A percentile compares a stretch with the other conserved stretches of the same genome.
These are phyloP conservation scores for Chironomus tepperi DNA, from an alignment of 1,140 invertebrate genomes.

Conservation along the genomic window DNA sequence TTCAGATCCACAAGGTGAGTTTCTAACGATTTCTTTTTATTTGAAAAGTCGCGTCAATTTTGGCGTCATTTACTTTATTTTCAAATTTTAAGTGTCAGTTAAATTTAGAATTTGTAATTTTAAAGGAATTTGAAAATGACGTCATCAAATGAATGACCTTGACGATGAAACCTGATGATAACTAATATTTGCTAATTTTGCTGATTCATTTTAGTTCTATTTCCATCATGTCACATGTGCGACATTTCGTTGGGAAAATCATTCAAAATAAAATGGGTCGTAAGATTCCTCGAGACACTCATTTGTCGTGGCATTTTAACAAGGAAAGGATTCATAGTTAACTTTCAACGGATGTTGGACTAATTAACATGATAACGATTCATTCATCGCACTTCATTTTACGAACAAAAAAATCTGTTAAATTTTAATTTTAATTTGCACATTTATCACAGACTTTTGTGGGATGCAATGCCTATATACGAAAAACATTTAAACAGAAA, in stretches of 20 bases:
- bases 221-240: conserved; percentile 32
- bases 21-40: conserved; percentile 17
- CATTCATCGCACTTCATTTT: too few species aligned
- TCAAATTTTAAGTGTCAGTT: too few species aligned
- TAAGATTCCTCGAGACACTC: conserved; percentile 76
- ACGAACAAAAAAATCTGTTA: too few species aligned
- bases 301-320: conserved; percentile 83
- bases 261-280: conserved; percentile 57
- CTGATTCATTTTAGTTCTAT: conserved; percentile 29
- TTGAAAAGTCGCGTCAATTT: background rate
- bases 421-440: too few species aligned
- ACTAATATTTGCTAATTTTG: too few species aligned
- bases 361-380: background rate
- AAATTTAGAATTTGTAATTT: too few species aligned
- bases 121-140: too few species aligned
- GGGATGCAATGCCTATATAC: too few species aligned
- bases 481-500: too few species aligned
- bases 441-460: too few species aligned
- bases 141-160: too few species aligned
- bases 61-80: conserved; percentile 24
- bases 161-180: too few species aligned
- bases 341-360: background rate
- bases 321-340: conserved; percentile 70
- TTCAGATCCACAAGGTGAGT: conserved; percentile 79
- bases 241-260: conserved; percentile 38